Evolutionary conservation across 1,140 invertebrate species (phyloP), one percentile per base, ranked within the genome.

Genomic region (Tetramorium simillimum): DNA sequence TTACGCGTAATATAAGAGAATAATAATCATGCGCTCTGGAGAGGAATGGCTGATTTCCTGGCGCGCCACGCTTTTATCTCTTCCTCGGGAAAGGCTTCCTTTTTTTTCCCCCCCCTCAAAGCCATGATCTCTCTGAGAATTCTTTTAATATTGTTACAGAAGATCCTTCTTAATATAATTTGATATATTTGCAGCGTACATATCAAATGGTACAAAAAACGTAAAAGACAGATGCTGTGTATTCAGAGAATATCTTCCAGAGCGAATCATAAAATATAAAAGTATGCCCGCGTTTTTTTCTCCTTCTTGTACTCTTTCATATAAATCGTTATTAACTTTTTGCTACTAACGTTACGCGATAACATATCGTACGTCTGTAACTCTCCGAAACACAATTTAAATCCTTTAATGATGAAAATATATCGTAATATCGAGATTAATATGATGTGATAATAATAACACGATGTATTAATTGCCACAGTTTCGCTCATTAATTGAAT

Each of bases 341-440:
- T 7, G 28, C 49, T 65, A 21, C 14, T 18, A 6, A 18, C 16
- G 2, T 46, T 33, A 6, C 14, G 40, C 14, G 18, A 69, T 37
- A 24, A 21, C 4, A 40, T 40, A 0, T 4, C 3, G 14, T 60
- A n/a, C 6, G 33, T 4, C 33, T 33, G 18, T 60, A 51, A 80
- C 69, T 69, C 37, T 3, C 5, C 3, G 10, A 65, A 65, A 21
- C 14, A 53, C 18, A 65, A 78, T 78, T 65, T 49, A 65, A 51
- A 67, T 33, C 49, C 21, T 76, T 67, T 1, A 49, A n/a, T 65
- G 18, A 78, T n/a, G 10, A 58, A 75, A 43, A 46, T 24, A 43
- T 51, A 53, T 49, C 58, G 14, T 51, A 0, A 78, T 78, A 65
- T 76, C n/a, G 0, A 77, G 5, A 60, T 51, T 67, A 65, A 78